Conservation (phyloP, 2,797 vertebrate genomes). For the Onychomys leucogaster region DNA sequence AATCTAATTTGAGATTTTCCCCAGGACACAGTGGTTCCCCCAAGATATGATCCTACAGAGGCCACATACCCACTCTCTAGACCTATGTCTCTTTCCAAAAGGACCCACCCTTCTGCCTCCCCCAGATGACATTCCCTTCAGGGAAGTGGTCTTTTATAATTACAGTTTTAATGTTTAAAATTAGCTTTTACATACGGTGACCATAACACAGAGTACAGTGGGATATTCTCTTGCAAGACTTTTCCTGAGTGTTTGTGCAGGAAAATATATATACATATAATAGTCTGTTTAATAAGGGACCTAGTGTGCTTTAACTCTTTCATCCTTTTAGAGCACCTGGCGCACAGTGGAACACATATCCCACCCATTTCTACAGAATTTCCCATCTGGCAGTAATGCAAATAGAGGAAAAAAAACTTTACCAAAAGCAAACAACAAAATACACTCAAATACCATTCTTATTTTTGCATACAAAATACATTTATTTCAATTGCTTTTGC, state of each 20-base stretch:
- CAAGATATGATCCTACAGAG: background rate
- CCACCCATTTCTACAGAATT: background rate
- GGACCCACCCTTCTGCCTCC: background rate
- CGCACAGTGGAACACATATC: background rate
- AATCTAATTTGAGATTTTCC: background rate
- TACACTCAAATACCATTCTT: conserved; percentile 64
- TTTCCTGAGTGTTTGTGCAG: conserved; percentile 63
- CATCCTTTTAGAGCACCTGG: background rate
- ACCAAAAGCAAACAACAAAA: conserved; percentile 65
- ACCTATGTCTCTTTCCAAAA: conserved; percentile 15
- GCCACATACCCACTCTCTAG: background rate
- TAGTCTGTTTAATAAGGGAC: conserved; percentile 51
- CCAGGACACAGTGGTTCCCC: background rate
- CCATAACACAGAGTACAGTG: conserved; percentile 47
- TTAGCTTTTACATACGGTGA: conserved; percentile 64
- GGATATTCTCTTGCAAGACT: conserved; percentile 34
- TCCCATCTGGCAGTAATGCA: background rate
- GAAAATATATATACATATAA: too few relatives aligned
- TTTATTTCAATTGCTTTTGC: conserved; percentile 70
- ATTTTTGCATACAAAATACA: conserved; percentile 70
- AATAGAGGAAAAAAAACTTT: background rate
- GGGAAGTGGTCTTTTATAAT: background rate
- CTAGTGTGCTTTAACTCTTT: conserved; percentile 42
- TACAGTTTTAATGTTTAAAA: conserved; percentile 71
- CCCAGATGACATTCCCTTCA: background rate